Evolutionary conservation across 1,140 invertebrate species (phyloP).

Genomic region (Papilio glaucus): DNA sequence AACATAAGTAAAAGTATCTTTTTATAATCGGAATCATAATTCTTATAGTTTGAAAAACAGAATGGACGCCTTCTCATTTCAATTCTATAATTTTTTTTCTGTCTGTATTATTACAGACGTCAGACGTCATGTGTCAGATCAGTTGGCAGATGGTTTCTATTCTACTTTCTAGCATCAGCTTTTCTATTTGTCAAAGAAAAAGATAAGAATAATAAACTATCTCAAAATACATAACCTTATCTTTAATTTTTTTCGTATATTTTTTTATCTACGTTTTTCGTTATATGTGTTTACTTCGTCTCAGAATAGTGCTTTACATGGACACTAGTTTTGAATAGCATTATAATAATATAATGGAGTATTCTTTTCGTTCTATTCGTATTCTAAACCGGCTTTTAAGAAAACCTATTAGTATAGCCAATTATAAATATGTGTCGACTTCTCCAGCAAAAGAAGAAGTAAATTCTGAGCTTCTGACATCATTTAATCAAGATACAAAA

Average conservation of each 20-base stretch:
- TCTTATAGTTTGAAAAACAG: no score
- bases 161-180: neutral
- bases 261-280: neutral
- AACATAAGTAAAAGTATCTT: no score
- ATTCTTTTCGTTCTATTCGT: conserved; percentile 56
- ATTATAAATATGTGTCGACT: conserved; percentile 53
- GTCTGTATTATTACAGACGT: no score
- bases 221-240: conserved; percentile 12
- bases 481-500: conserved; percentile 68
- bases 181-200: conserved; percentile 4
- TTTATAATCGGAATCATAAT: no score
- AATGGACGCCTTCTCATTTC: no score
- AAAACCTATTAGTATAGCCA: conserved; percentile 53
- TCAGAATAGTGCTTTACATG: neutral
- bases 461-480: conserved; percentile 60
- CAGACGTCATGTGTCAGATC: no score
- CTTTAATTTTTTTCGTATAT: conserved; percentile 7
- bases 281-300: neutral
- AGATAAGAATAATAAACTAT: conserved; percentile 33
- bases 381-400: conserved; percentile 66
- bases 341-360: conserved; percentile 53
- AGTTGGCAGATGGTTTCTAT: no score
- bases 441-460: conserved; percentile 62
- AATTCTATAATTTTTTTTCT: no score
- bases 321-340: neutral